phyloP scores from a whole-genome alignment of 2,888 invertebrate species.

The Anagyrus pseudococci region DNA sequence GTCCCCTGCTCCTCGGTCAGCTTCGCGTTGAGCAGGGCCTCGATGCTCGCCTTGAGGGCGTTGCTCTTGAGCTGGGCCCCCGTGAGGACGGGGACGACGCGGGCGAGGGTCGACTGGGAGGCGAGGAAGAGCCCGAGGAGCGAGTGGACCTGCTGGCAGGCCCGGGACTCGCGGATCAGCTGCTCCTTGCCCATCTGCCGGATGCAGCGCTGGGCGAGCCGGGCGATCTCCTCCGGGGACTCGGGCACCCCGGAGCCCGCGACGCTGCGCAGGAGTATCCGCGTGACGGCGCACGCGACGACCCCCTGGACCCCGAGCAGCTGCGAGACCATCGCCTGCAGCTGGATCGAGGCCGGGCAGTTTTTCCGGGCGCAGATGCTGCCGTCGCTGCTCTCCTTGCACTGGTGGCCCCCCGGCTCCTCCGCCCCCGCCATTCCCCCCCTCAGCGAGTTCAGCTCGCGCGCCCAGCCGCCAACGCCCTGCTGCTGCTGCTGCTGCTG shows the following conservation, averaged over 20 bases:
- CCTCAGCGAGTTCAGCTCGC: background rate
- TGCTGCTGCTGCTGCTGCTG: background rate
- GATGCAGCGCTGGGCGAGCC: too few species aligned
- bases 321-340: constrained; percentile 56
- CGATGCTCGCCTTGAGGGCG: constrained; percentile 51
- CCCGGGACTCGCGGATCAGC: constrained; percentile 50
- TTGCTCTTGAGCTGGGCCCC: constrained; percentile 55
- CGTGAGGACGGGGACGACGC: constrained; percentile 53
- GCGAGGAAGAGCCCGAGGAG: constrained; percentile 56
- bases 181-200: constrained; percentile 49
- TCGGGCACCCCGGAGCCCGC: constrained; percentile 51
- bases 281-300: constrained; percentile 51
- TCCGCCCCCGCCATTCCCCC: background rate
- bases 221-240: constrained; percentile 53
- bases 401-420: background rate
- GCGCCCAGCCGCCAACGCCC: background rate
- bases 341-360: constrained; percentile 47
- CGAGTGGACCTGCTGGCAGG: constrained; percentile 52
- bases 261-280: constrained; percentile 51
- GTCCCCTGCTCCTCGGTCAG: constrained; percentile 51
- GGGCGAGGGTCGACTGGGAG: constrained; percentile 46
- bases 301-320: constrained; percentile 53
- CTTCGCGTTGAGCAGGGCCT: constrained; percentile 47
- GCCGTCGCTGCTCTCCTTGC: constrained; percentile 41
- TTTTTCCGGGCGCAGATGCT: constrained; percentile 49